Evolutionary conservation across 2,797 vertebrate species (phyloP).

Genomic region (Nothura maculosa): DNA sequence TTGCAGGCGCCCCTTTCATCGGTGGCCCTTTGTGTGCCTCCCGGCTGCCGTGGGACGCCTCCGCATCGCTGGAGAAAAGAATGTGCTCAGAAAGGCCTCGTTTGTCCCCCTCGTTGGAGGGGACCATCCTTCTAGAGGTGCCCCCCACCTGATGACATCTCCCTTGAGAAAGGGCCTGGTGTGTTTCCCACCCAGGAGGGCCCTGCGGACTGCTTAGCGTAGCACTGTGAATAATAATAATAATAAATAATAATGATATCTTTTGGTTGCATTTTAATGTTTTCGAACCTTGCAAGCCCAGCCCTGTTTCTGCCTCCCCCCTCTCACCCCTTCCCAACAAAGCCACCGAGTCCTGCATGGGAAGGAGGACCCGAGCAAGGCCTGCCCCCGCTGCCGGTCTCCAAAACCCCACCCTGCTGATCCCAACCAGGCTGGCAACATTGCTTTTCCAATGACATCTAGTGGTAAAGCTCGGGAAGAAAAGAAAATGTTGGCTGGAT

Average conservation of each 20-base stretch:
- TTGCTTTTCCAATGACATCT: constrained; percentile 68
- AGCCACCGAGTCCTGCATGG: neutral
- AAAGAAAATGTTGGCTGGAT: neutral
- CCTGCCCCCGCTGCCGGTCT: neutral
- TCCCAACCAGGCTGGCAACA: neutral
- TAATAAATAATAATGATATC: no score
- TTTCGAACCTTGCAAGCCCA: no score
- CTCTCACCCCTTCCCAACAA: no score
- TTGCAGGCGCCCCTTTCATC: constrained; percentile 72
- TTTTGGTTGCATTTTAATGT: no score
- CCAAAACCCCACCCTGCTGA: neutral
- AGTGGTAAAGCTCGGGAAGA: constrained; percentile 40
- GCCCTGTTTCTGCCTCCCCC: no score
- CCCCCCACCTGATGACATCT: constrained; percentile 3
- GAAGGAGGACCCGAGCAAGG: neutral
- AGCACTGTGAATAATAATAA: constrained; percentile 25
- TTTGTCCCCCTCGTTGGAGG: constrained; percentile 59
- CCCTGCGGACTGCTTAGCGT: constrained; percentile 15
- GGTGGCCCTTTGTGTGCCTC: constrained; percentile 62
- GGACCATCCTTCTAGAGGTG: constrained; percentile 65
- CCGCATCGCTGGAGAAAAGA: constrained; percentile 66
- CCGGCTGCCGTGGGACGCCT: constrained; percentile 52
- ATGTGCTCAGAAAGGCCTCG: constrained; percentile 65
- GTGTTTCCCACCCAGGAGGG: constrained; percentile 63
- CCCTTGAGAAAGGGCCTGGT: constrained; percentile 48